Evolutionary conservation across 1,140 invertebrate species (phyloP), one percentile per base, ranked within the genome.

Genomic region (Drosophila pseudoananassae): DNA sequence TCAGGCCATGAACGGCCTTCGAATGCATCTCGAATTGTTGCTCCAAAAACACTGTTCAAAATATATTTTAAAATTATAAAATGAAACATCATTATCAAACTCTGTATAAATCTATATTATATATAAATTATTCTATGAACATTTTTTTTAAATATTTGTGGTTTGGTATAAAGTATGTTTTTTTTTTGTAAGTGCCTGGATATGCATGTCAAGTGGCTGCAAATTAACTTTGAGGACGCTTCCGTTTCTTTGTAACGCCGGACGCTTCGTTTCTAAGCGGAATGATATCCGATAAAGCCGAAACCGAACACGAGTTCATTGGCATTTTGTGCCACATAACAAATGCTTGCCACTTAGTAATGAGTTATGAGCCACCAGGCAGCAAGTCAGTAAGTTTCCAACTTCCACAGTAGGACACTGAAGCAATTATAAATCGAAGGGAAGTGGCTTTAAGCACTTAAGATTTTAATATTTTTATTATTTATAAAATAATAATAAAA

Each of bases 301-400:
- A 65, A 43, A 50, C 33, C 54, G 45, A 50, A 9, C 57, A n/a
- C 55, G 60, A 50, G 82, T 85, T 85, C 82, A 81, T 87, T 85
- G 82, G 64, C 81, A 85, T 77, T 73, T 65, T 84, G 81, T 84
- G 82, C 82, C 82, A 82, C 78, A 87, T 87, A 81, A 64, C 82
- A 81, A 81, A 78, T 61, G 82, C 51, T 70, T 52, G 78, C 47
- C 56, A 70, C 65, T 78, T 71, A 70, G 56, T 76, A 64, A 64
- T 68, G 68, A 76, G 52, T 83, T 78, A 75, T 76, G 65, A 71
- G 63, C 63, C 61, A 58, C 56, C 63, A 71, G 70, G 23, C 54
- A 63, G 33, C 27, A 57, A 70, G 38, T 23, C 53, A 64, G 59
- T 52, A 31, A 64, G 49, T 33, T 64, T 27, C 20, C 43, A 14